Conservation (phyloP, 2,888 invertebrate species). For the Corbicula japonica region DNA sequence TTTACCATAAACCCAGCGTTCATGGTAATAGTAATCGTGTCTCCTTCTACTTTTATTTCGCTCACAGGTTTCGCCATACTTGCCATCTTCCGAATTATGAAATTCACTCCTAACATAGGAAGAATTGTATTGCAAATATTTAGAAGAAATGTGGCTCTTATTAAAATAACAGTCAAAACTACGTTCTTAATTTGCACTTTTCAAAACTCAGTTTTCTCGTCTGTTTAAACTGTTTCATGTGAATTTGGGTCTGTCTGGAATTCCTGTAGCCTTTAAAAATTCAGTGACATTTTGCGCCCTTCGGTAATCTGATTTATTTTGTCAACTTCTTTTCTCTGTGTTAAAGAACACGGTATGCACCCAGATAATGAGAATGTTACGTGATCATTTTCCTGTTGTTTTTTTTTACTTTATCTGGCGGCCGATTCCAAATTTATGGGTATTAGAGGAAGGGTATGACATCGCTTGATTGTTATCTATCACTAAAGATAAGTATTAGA, state of each 20-base stretch:
- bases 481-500: too few species aligned
- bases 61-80: slow-evolving; percentile 65
- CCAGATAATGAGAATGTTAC: too few species aligned
- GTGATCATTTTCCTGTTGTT: too few species aligned
- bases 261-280: neutral
- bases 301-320: too few species aligned
- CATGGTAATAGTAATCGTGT: slow-evolving; percentile 53
- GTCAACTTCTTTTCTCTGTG: too few species aligned
- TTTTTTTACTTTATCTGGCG: too few species aligned
- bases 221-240: neutral
- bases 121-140: neutral
- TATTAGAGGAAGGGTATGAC: too few species aligned
- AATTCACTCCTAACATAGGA: slow-evolving; percentile 66
- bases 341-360: too few species aligned
- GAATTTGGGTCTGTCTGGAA: neutral
- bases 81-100: slow-evolving; percentile 73
- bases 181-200: neutral
- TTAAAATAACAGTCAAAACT: neutral
- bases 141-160: too few species aligned
- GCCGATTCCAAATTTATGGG: too few species aligned
- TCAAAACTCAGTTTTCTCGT: neutral
- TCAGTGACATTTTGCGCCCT: neutral
- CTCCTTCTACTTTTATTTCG: slow-evolving; percentile 40
- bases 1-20: slow-evolving; percentile 71
- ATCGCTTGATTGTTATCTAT: too few species aligned